Evolutionary conservation across 2,888 invertebrate genomes (phyloP), one percentile per base, ranked within the genome.

Genomic region (Caradrina kadenii): DNA sequence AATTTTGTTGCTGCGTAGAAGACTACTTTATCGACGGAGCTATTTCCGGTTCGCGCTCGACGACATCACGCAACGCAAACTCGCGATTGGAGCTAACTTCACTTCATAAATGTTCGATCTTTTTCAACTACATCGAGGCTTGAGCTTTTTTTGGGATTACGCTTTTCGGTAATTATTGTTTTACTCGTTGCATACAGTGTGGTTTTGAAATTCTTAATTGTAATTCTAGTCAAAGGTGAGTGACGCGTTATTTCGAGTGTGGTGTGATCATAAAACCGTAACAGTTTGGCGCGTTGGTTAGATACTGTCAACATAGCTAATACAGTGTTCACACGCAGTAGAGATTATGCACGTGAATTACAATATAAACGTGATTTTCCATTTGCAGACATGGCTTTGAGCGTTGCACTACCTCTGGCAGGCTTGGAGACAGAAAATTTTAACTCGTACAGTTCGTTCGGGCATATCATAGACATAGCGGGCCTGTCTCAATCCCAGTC

Each of bases 381-480:
- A 69, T 89, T 95, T 91, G 60, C 95, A 96, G 96, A 93, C 90
- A 97, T 97, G 97, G 96, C 96, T 91, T 92, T 97, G 89, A 96
- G 96, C 89, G 95, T 97, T 90, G 96, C 96, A 86, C 91, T 97
- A 92, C 96, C 97, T 73, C 89, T 96, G 74, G 94, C 96, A 81
- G 96, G 96, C 77, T 89, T 96, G 92, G 96, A 96, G 88, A 91
- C 96, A 62, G 96, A 96, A 69, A 94, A 93, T 83, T 96, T 96
- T 88, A 93, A 94, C 86, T 94, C 95, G 52, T 93, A 94, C 83
- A 95, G 92, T 90, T 94, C 93, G 63, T 96, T 90, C 85, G 95
- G 88, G 87, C 93, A 95, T 91, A 95, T 95, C 88, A 95, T 95
- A 88, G 95, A 95, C 88, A 95, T 96, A 94, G 93, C 95, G 93